Evolutionary conservation across 2,888 invertebrate species (phyloP).

Genomic region (Clostera curtula): DNA sequence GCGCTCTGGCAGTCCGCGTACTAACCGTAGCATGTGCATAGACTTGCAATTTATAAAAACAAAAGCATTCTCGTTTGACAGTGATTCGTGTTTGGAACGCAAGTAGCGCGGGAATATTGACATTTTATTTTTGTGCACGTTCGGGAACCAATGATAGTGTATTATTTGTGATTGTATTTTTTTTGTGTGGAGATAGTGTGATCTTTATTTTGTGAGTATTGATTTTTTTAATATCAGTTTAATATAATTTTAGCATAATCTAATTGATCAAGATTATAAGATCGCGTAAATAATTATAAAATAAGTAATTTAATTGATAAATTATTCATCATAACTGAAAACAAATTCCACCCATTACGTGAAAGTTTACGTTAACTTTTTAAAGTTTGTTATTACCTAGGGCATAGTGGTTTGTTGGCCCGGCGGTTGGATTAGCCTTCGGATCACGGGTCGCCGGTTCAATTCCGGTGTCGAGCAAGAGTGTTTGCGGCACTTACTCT

Average conservation of each 20-base stretch:
- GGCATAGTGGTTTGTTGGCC: no score
- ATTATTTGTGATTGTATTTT: slow-evolving; percentile 8
- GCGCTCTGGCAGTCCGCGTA: slow-evolving; percentile 39
- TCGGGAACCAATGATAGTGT: slow-evolving; percentile 9
- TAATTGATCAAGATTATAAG: slow-evolving; percentile 7
- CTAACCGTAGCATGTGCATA: slow-evolving; percentile 29
- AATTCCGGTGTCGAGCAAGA: no score
- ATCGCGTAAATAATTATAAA: no score
- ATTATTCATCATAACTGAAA: no score
- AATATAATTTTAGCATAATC: neutral
- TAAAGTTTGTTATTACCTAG: no score
- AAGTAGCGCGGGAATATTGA: slow-evolving; percentile 20
- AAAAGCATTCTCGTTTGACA: slow-evolving; percentile 7
- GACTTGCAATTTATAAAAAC: slow-evolving; percentile 18
- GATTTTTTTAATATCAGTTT: slow-evolving; percentile 1
- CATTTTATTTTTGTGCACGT: slow-evolving; percentile 11
- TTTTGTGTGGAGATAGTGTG: slow-evolving; percentile 7
- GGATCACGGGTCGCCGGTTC: no score
- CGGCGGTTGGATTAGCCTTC: no score
- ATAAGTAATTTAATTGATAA: no score
- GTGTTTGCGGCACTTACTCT: no score
- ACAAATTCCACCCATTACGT: no score
- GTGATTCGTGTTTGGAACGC: slow-evolving; percentile 8
- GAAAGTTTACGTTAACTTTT: no score
- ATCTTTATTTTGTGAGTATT: slow-evolving; percentile 13